Conservation (phyloP, 2,113 vertebrate genomes). For the Stomatorhinus ivindoensis region DNA sequence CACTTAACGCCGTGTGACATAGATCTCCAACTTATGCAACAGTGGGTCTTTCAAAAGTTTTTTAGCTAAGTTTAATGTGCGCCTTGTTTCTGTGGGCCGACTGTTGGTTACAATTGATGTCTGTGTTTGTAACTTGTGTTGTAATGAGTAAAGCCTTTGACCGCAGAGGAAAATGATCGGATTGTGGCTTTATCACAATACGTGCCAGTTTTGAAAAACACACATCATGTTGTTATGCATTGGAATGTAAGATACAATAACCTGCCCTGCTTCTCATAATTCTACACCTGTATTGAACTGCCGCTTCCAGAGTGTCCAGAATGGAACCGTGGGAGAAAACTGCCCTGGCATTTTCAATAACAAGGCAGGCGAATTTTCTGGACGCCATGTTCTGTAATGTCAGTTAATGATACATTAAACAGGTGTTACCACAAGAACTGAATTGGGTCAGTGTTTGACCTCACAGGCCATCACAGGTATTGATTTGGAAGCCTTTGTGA, state of each 20-base stretch:
- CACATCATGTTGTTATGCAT: background rate
- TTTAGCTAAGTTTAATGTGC: background rate
- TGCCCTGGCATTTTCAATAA: background rate
- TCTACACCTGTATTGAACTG: background rate
- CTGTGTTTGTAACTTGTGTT: background rate
- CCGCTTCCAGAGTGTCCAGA: background rate
- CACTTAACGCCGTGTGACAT: background rate
- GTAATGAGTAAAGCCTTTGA: background rate
- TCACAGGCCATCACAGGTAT: background rate
- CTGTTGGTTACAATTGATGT: background rate
- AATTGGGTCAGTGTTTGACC: background rate
- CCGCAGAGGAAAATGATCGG: background rate
- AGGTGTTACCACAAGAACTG: background rate
- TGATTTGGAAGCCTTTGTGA: background rate
- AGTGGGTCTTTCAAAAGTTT: background rate
- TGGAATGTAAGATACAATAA: background rate
- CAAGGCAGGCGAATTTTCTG: background rate
- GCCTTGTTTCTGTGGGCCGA: background rate
- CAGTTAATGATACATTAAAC: background rate
- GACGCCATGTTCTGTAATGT: background rate
- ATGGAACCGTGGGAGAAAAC: background rate
- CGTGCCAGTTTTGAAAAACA: background rate
- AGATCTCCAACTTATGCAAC: background rate
- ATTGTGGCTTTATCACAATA: background rate
- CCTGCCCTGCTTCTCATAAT: background rate